Percentiles rank a stretch among this genome's conserved stretches.
Conservation (phyloP, 2,888 invertebrate genomes). For the Opisthograptis luteolata region DNA sequence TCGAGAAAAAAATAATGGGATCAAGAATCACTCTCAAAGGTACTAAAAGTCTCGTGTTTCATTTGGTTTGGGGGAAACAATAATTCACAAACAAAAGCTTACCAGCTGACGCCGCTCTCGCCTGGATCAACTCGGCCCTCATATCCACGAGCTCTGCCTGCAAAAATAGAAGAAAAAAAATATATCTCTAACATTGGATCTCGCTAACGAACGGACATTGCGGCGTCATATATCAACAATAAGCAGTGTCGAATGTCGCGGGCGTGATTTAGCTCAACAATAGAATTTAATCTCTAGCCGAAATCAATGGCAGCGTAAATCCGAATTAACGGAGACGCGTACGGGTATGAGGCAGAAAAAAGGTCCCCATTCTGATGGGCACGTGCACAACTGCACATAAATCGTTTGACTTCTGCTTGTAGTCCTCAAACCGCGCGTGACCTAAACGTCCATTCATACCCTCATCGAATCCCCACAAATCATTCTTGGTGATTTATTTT, state of each 20-base stretch:
- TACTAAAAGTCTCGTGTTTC: constrained; percentile 11
- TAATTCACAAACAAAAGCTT: constrained; percentile 32
- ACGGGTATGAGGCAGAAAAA: constrained; percentile 11
- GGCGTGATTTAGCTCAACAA: constrained; percentile 60
- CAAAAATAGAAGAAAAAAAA: constrained; percentile 51
- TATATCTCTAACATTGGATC: constrained; percentile 43
- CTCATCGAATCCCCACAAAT: constrained; percentile 39
- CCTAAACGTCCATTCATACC: constrained; percentile 28
- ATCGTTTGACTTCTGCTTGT: constrained; percentile 64
- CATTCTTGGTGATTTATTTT: constrained; percentile 39
- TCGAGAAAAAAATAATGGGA: background rate
- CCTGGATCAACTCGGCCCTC: constrained; percentile 89
- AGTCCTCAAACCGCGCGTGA: constrained; percentile 44
- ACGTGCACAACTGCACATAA: constrained; percentile 62
- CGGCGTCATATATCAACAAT: constrained; percentile 61
- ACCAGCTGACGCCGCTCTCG: constrained; percentile 82
- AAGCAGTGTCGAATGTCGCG: constrained; percentile 62
- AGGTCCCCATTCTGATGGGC: constrained; percentile 31
- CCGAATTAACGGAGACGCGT: constrained; percentile 55
- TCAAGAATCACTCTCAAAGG: background rate
- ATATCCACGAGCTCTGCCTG: constrained; percentile 92
- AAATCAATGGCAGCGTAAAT: constrained; percentile 69
- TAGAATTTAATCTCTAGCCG: constrained; percentile 61
- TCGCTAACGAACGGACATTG: constrained; percentile 47
- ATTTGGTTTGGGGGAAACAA: background rate